Conservation (phyloP, 2,113 vertebrate species). For the Macaca mulatta region DNA sequence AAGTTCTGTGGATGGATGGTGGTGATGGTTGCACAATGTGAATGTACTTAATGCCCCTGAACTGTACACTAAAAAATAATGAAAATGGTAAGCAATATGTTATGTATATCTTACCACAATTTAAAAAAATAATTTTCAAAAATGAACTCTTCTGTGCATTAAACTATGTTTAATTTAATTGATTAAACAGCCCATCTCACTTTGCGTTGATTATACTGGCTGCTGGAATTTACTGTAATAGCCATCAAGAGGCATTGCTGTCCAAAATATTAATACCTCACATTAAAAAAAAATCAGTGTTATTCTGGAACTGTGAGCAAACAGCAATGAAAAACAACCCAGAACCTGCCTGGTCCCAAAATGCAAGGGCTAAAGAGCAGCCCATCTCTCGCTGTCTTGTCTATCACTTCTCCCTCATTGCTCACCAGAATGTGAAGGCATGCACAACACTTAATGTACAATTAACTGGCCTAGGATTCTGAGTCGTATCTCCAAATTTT, state of each 20-base stretch:
- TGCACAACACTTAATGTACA: neutral
- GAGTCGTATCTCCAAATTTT: neutral
- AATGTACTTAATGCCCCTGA: neutral
- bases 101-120: neutral
- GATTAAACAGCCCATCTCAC: neutral
- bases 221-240: neutral
- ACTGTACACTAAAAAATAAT: neutral
- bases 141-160: neutral
- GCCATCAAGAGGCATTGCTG: neutral
- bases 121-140: neutral
- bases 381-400: neutral
- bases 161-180: neutral
- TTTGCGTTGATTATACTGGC: neutral
- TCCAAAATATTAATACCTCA: no score
- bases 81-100: neutral
- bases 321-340: neutral
- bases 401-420: neutral
- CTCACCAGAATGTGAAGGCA: neutral
- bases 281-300: neutral
- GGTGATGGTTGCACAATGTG: neutral
- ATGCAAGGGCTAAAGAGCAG: neutral
- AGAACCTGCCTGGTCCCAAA: neutral
- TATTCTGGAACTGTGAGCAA: neutral
- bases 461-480: neutral
- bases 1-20: neutral